Base-by-base conservation (phyloP, 2,797 vertebrate species). In the Chelidonichthys spinosus region DNA sequence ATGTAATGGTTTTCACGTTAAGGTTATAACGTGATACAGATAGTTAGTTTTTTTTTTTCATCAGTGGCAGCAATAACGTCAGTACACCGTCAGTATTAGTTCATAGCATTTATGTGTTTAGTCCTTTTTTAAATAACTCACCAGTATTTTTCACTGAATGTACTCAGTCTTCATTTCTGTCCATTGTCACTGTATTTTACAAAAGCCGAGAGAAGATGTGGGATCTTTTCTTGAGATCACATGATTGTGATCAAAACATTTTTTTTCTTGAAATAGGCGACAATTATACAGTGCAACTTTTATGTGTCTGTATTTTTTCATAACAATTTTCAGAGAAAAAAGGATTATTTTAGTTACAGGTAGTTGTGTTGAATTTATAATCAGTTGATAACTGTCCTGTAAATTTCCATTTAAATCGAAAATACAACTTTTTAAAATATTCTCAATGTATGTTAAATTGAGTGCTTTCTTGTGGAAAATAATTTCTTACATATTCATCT, bases 41-140 rank as follows among this genome's bases (percentile, higher is more conserved):
- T n/a, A n/a, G n/a, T n/a, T n/a, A n/a, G n/a, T n/a, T n/a, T n/a
- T n/a, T n/a, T n/a, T n/a, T n/a, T n/a, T n/a, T n/a, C n/a, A n/a
- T n/a, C n/a, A n/a, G n/a, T n/a, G n/a, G n/a, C n/a, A n/a, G n/a
- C n/a, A n/a, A n/a, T n/a, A n/a, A n/a, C n/a, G n/a, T n/a, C 25
- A 25, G 25, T 25, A 63, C 68, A 67, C 46, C 74, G 33, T 55
- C 66, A 63, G 33, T 55, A 13, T 77, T 79, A 73, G 75, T 61
- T 67, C 5, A 66, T 55, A 54, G 18, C 52, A 50, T 66, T 82
- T 44, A 71, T 73, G 15, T 40, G 4, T 60, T 71, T 66, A 60
- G 68, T 49, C 56, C 44, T 59, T 64, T 39, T 76, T 62, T 17
- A 18, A 84, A 84, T 75, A 86, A 81, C 78, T 73, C 80, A 80